Evolutionary conservation across 2,113 vertebrate species (phyloP), one percentile per base, ranked within the genome.

Genomic region (Verasper variegatus): DNA sequence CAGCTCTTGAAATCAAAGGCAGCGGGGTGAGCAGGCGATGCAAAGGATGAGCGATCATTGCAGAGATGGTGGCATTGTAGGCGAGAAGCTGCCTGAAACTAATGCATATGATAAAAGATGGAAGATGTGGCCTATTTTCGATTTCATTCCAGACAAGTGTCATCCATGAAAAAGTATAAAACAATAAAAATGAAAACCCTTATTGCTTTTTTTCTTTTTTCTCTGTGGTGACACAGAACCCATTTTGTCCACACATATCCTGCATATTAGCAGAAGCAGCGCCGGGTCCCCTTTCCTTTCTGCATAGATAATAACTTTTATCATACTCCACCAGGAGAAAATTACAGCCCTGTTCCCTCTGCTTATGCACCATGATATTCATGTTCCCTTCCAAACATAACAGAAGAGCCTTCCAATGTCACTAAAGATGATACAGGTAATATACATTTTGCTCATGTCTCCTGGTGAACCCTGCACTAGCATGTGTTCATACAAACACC

Each of bases 1-100:
- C 92, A 90, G 89, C 93, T 94, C 93, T 94, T 94, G 92, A 93
- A 94, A 94, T 93, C 92, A 94, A 92, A 92, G 87, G 89, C 86
- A 80, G 86, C 57, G 79, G 71, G 89, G 86, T 89, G 87, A 90
- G 76, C 84, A 83, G 76, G 87, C 89, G 87, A 91, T 84, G 92
- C 81, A 87, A 81, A 88, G 70, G 88, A 89, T 85, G 82, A 81
- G 78, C 73, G 74, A 70, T 80, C 80, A 71, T 81, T 88, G 88
- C 84, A 71, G 86, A 82, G 80, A 90, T 90, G 91, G 74, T 55
- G 65, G 84, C 63, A 11, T 59, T 84, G 59, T 18, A 73, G 71
- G 81, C 58, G 49, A 72, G 82, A 88, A 86, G 85, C 68, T 86
- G 81, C 63, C 79, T 69, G 81, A 58, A 90, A 80, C 64, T 74